Evolutionary conservation across 1,140 invertebrate genomes (phyloP), one percentile per base, ranked within the genome.

Genomic region (Drosophila fuyamai): DNA sequence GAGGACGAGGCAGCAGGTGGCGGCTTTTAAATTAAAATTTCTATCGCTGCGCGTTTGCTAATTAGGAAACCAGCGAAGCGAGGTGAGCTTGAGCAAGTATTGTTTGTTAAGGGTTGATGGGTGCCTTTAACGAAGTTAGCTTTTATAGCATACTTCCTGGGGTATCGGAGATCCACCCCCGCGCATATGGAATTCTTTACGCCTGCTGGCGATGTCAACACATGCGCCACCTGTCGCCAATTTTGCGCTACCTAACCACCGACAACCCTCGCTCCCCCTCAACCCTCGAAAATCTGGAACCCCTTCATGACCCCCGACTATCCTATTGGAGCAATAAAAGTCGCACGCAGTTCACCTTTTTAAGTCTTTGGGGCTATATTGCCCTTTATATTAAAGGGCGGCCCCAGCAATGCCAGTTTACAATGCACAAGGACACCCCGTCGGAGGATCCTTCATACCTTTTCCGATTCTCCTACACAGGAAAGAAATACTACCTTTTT

Each of bases 211-310:
- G 44, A 76, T 88, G 83, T 88, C 82, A 79, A 71, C 83, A 82
- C 41, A 76, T 80, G 65, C 82, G 61, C 75, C 76, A 82, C 75
- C 82, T 86, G 83, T 82, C 82, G 83, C 83, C 83, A 79, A 67
- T 82, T 88, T 56, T 67, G 35, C 62, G 38, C 48, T 67, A 38
- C 27, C 32, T 35, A 32, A 12, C 10, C 13, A 43, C 10, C 47
- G 27, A 9, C 47, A 65, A 23, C 16, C 53, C 16, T 18, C 36
- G 2, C 36, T 32, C 9, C 40, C 9, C 5, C 18, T 12, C n/a
- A 10, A 8, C 23, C 23, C 12, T 47, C 16, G 16, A 46, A 41
- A 43, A 23, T 44, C 46, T 32, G 13, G 27, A 14, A 27, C 48
- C 48, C 40, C 36, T 13, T 50, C 16, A 13, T 27, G 48, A 35